Base-by-base conservation (phyloP, 2,797 vertebrate species). In the Kryptolebias ocellatus region DNA sequence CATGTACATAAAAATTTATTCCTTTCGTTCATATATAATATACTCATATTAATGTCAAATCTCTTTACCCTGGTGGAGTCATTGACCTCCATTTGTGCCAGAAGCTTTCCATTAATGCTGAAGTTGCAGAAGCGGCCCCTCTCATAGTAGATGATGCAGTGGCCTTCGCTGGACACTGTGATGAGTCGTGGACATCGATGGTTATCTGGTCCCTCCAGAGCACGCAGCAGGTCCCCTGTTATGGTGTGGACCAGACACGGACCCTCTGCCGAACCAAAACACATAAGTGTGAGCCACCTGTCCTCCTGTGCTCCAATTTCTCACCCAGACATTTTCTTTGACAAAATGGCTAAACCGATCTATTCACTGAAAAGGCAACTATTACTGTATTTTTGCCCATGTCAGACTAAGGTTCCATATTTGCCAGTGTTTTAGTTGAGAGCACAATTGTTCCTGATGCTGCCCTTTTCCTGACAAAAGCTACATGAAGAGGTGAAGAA, bases 201-300 rank as follows among this genome's bases (percentile, higher is more conserved):
- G 91, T 93, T 93, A 64, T 98, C 96, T 15, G 98, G 97, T 52
- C 95, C 97, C 79, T 99, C 98, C 15, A 99, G 92, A 73, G 98
- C 96, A 83, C 97, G 93, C 70, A 99, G 93, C 79, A 99, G 92
- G 80, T 99, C 98, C 70, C 98, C 98, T n/a, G 98, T 99, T 91
- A 99, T 99, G 66, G 98, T 99, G 86, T 99, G 98, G 57, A 99
- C 97, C 64, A 99, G 94, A 91, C 98, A 99, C 20, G 98, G 98
- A 28, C 98, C 98, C 92, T 98, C 98, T 99, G 90, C 46, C 76
- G 50, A 82, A 65, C 16, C 59, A 44, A 46, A 52, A 66, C 7
- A 51, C 2, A 47, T 15, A 52, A 60, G 11, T 16, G 15, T 64
- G 18, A 67, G 20, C 7, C 34, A 63, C 31, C 9, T 20, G 17